Evolutionary conservation across 2,113 vertebrate species (phyloP), one percentile per base, ranked within the genome.

Genomic region (Seriola quinqueradiata): DNA sequence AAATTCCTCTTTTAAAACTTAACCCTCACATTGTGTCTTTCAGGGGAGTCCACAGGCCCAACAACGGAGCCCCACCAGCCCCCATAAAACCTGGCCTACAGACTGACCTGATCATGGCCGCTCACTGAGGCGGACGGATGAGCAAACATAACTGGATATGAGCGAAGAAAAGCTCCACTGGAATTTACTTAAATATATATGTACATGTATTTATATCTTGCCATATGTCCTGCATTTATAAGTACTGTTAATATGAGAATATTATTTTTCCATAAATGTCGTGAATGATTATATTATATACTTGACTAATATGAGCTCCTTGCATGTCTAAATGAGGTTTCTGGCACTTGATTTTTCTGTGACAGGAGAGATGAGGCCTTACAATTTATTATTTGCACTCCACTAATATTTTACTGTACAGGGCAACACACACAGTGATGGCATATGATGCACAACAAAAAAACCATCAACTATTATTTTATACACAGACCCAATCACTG

Each of bases 131-230:
- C 5, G 0, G 38, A 82, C 34, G 55, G 55, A 72, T 5, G 58
- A 79, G 32, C 57, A 87, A 77, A 75, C 40, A 81, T 36, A 93
- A 93, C 91, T 93, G 90, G 92, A 94, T 83, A 81, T 80, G 84
- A 85, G 86, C 87, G 85, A 64, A 79, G 55, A 87, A 77, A 84
- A 72, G 86, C 86, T 92, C 90, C 93, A 94, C 92, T 94, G 94
- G 92, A 95, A 93, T 89, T 90, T 70, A 80, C 58, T 70, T 82
- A 83, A 90, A 90, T 80, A 86, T 86, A 86, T 71, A 89, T 90
- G 36, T 95, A 95, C 40, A 89, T 90, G 36, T 95, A 95, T 93
- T 93, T 92, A 90, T 92, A 90, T 87, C 75, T 82, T 90, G 77
- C 61, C 75, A 87, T 84, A 83, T 80, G 80, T 84, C 70, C 75